These are phyloP conservation scores for Phaetusa simplex DNA, from an alignment of 2,113 vertebrate genomes.

Conservation along the genomic window DNA sequence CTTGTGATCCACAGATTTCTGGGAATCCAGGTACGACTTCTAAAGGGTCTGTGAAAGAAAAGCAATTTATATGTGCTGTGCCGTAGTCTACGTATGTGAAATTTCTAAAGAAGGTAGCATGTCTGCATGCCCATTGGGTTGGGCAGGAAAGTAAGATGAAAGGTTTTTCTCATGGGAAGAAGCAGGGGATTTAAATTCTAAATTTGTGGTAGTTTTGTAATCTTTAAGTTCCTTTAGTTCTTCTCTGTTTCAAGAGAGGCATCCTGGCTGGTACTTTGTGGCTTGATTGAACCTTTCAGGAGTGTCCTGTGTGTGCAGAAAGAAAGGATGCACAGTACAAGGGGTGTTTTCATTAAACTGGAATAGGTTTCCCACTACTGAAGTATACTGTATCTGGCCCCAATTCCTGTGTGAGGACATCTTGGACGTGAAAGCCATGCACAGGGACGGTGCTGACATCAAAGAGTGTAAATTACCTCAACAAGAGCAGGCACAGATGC, in stretches of 20 bases:
- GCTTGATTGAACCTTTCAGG: not conserved
- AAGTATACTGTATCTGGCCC: not conserved
- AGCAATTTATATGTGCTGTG: not conserved
- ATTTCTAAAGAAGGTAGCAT: not conserved
- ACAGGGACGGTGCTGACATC: not conserved
- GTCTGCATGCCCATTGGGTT: not conserved
- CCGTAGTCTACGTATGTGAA: not conserved
- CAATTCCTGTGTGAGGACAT: not conserved
- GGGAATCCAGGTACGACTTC: fast-evolving
- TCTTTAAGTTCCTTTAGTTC: not conserved
- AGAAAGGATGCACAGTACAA: not conserved
- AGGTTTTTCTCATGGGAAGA: not conserved
- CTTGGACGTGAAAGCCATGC: not conserved
- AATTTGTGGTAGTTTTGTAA: not conserved
- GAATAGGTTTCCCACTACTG: not conserved
- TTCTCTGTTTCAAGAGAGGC: not conserved
- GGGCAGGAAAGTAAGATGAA: not conserved
- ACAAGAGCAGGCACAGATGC: not conserved
- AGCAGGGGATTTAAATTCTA: not conserved
- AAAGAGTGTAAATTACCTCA: not conserved
- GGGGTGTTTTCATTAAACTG: not conserved
- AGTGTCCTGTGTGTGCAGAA: not conserved
- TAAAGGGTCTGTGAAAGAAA: not conserved
- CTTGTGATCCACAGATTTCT: not conserved
- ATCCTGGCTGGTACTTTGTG: not conserved